These are phyloP conservation scores for Xiphorhynchus elegans DNA, from an alignment of 2,113 vertebrate genomes.

Conservation along the genomic window DNA sequence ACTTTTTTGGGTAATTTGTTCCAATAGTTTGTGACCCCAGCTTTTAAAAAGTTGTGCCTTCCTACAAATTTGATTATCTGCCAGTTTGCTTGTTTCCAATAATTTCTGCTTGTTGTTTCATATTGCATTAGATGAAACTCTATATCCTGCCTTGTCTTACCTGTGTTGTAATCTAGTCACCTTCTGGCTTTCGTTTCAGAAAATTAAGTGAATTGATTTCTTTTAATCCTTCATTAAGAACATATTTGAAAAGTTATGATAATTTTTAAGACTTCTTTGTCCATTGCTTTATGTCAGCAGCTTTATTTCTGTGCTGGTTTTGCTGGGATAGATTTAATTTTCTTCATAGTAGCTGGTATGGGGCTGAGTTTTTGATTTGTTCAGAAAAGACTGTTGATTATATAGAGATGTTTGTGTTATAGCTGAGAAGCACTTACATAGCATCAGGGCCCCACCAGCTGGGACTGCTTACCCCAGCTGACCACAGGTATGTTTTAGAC, in stretches of 20 bases:
- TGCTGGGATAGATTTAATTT: neutral
- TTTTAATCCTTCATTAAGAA: neutral
- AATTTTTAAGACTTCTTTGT: neutral
- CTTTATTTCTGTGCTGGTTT: neutral
- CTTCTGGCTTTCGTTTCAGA: neutral
- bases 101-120: neutral
- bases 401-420: neutral
- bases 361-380: neutral
- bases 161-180: neutral
- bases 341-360: neutral
- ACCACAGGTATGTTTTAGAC: neutral
- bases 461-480: neutral
- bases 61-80: neutral
- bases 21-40: neutral
- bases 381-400: neutral
- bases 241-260: neutral
- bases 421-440: neutral
- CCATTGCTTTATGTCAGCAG: neutral
- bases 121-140: neutral
- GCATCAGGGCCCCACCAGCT: neutral
- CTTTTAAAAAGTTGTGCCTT: neutral
- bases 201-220: neutral
- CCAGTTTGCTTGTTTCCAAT: neutral
- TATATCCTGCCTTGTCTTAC: neutral
- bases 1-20: neutral